Evolutionary conservation across 2,113 vertebrate genomes (phyloP).

Genomic region (Seriola aureovittata): DNA sequence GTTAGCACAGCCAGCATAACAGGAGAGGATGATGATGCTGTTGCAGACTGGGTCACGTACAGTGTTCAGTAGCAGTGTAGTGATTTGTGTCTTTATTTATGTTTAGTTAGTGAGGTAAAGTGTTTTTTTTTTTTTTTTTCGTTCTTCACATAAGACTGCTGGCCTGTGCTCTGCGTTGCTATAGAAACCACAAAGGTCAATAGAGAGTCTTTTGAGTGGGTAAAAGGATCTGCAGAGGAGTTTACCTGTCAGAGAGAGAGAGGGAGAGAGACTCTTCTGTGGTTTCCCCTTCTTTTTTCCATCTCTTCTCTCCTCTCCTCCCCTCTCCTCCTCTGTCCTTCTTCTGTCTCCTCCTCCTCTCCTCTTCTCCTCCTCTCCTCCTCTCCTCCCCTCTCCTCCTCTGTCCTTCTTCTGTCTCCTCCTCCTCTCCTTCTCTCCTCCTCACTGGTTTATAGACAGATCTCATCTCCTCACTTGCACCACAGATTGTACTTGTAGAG

Average conservation of each 20-base stretch:
- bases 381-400: neutral
- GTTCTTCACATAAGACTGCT: slow-evolving; percentile 18
- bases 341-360: no score
- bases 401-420: neutral
- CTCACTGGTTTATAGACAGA: slow-evolving; percentile 68
- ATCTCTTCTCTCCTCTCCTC: slow-evolving; percentile 12
- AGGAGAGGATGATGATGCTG: no score
- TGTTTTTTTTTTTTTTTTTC: slow-evolving; percentile 6
- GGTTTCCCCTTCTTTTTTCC: neutral
- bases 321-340: neutral
- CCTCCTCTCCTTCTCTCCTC: neutral
- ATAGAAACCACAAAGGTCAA: slow-evolving; percentile 75
- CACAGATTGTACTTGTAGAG: slow-evolving; percentile 64
- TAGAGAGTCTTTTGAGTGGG: slow-evolving; percentile 45
- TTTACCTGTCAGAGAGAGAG: slow-evolving; percentile 45
- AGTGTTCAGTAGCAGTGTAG: neutral
- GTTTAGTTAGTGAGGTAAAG: slow-evolving; percentile 24
- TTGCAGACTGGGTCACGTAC: no score
- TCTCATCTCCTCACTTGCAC: slow-evolving; percentile 67
- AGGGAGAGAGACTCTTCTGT: slow-evolving; percentile 6
- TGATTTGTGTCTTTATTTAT: slow-evolving; percentile 2
- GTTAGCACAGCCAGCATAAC: no score
- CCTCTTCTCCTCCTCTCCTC: neutral
- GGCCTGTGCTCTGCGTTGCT: slow-evolving; percentile 60
- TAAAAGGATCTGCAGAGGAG: slow-evolving; percentile 44